Conservation (phyloP, 2,113 vertebrate species). For the Phrynocephalus versicolor region DNA sequence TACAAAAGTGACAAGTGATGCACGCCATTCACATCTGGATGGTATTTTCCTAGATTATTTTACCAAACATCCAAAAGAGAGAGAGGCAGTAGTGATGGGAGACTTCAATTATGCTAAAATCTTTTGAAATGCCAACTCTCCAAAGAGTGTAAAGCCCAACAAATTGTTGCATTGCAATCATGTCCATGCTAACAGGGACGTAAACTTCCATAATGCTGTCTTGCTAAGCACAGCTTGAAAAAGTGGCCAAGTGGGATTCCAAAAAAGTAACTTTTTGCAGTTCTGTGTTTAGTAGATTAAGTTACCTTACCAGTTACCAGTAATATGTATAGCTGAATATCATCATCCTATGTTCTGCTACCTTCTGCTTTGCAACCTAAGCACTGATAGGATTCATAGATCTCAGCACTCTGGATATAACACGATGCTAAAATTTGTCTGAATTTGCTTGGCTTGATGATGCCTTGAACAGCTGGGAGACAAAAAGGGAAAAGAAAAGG, state of each 20-base stretch:
- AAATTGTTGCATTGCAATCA: too few species aligned
- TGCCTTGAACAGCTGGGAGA: conserved; percentile 30
- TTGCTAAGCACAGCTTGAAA: background rate
- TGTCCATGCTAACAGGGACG: background rate
- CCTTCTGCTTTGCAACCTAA: conserved; percentile 18
- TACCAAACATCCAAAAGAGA: too few species aligned
- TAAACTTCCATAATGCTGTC: background rate
- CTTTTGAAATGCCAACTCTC: too few species aligned
- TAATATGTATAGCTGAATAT: conserved; percentile 34
- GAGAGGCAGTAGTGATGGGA: too few species aligned
- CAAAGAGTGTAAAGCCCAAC: too few species aligned
- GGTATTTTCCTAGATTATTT: too few species aligned
- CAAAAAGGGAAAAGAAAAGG: background rate
- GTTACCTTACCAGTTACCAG: background rate
- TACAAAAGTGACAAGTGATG: too few species aligned
- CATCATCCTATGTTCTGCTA: conserved; percentile 36
- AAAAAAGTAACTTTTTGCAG: too few species aligned
- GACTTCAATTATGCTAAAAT: too few species aligned
- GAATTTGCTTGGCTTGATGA: conserved; percentile 35
- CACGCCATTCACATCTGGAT: too few species aligned
- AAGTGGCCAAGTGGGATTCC: too few species aligned
- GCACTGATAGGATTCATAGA: conserved; percentile 36
- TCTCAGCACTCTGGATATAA: conserved; percentile 34
- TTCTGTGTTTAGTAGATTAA: background rate
- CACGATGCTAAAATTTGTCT: conserved; percentile 16